A percentile compares a stretch with the other conserved stretches of the same genome.
phyloP scores from a whole-genome alignment of 2,888 invertebrate genomes.

The Xylocampa areola region DNA sequence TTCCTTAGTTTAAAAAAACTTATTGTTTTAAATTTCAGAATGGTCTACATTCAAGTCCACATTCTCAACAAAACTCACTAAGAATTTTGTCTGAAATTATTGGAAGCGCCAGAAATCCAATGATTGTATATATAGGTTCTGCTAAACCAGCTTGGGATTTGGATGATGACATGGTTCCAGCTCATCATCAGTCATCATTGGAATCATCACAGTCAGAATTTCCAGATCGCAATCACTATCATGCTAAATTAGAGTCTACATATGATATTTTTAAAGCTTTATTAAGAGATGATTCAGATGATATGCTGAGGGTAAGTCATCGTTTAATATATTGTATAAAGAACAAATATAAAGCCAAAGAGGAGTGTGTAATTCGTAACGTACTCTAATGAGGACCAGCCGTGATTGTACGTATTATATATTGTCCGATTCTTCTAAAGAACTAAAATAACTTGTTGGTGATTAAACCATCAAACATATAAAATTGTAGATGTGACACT shows the following conservation, averaged over 20 bases:
- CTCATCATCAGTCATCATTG: not conserved
- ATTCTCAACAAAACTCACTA: constrained; percentile 11
- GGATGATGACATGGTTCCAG: not conserved
- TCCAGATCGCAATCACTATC: not conserved
- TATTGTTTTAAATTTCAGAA: constrained; percentile 3
- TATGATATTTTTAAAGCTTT: not conserved
- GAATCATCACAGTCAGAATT: not conserved
- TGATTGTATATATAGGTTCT: constrained; percentile 24
- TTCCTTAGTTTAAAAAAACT: too few species aligned
- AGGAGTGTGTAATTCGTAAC: too few species aligned
- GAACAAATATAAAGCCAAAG: too few species aligned
- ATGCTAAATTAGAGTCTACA: not conserved
- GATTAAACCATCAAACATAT: too few species aligned
- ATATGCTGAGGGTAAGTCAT: constrained; percentile 1
- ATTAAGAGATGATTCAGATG: not conserved
- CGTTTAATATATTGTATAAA: too few species aligned
- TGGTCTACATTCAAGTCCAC: constrained; percentile 6
- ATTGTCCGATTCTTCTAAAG: too few species aligned
- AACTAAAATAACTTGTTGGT: too few species aligned
- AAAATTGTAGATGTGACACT: too few species aligned
- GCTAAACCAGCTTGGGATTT: constrained; percentile 1
- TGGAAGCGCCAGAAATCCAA: constrained; percentile 18
- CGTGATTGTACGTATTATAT: too few species aligned
- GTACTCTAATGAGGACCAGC: too few species aligned
- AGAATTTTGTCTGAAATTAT: constrained; percentile 22